phyloP scores from a whole-genome alignment of 2,113 vertebrate species.

The Lasiurus cinereus region DNA sequence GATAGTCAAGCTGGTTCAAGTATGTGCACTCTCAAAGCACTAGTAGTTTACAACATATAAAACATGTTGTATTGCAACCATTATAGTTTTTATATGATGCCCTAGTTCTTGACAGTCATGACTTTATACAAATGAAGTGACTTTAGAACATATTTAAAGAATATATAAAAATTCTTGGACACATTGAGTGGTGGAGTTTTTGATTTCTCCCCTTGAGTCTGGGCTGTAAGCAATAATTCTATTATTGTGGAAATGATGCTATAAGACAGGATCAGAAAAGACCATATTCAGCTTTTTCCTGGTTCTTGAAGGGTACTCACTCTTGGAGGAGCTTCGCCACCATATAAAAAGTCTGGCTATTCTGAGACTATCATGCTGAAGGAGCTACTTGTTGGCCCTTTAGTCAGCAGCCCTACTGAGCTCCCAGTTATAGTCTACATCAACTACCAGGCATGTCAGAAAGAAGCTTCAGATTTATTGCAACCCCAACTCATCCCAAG shows the following conservation, averaged over 20 bases:
- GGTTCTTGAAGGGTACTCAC: neutral
- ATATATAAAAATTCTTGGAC: neutral
- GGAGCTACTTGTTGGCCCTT: neutral
- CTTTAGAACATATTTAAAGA: slow-evolving; percentile 26
- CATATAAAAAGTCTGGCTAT: neutral
- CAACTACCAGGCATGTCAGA: neutral
- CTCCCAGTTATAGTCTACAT: neutral
- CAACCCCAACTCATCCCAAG: neutral
- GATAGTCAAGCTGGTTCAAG: neutral
- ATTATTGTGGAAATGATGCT: neutral
- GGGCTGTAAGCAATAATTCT: neutral
- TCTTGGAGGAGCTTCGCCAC: neutral
- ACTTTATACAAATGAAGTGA: neutral
- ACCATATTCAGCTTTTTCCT: neutral
- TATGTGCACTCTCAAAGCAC: neutral
- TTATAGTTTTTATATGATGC: neutral
- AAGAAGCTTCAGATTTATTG: neutral
- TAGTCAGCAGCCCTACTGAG: neutral
- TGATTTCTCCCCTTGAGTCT: neutral
- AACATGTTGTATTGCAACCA: neutral
- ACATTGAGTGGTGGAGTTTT: neutral
- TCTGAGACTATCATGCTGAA: neutral
- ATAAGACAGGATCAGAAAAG: neutral
- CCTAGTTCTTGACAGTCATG: neutral
- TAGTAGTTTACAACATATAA: neutral